Base-by-base conservation (phyloP, 2,113 vertebrate species). In the Vimba vimba region DNA sequence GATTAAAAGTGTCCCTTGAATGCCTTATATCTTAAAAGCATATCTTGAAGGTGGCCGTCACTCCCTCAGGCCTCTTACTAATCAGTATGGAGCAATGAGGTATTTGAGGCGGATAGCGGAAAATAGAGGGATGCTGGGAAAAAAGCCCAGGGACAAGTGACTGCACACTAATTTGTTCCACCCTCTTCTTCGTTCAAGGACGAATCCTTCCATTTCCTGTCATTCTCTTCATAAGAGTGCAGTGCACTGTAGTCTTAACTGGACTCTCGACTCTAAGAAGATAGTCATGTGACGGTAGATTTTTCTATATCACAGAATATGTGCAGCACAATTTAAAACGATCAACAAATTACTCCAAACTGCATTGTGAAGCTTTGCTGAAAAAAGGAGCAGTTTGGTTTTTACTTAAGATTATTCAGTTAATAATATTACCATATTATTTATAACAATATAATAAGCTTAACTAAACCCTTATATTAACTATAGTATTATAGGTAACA, bases 151-250 rank as follows among this genome's bases (percentile, higher is more conserved):
- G 62, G 80, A 69, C 43, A 55, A 36, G 62, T 85, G 84, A 66
- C 75, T 69, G 75, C 84, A 82, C 80, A 79, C 84, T 85, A 55
- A 85, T 85, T 79, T 45, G 52, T 79, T 85, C 62, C 75, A 66
- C 75, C 59, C 25, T 79, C 62, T 68, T 33, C 45, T 69, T 55
- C 62, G 17, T 55, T 68, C 27, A 82, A 82, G 80, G 80, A 82
- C 80, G 69, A 82, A 82, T 68, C n/a, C 60, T 81, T 81, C 39
- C 79, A 47, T 68, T 81, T 81, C 39, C 43, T 81, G 59, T 50
- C 79, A 81, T 47, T 62, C 64, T 69, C 45, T 82, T 52, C n/a
- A 27, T 81, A 60, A 81, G 59, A 81, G 59, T 9, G 39, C n/a
- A 45, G 55, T 25, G 55, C 12, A 79, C 77, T 79, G 33, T 60